A percentile compares a stretch with the other conserved stretches of the same genome.
These are phyloP conservation scores for Drosophila eohydei DNA, from an alignment of 2,888 invertebrate species.

Conservation along the genomic window DNA sequence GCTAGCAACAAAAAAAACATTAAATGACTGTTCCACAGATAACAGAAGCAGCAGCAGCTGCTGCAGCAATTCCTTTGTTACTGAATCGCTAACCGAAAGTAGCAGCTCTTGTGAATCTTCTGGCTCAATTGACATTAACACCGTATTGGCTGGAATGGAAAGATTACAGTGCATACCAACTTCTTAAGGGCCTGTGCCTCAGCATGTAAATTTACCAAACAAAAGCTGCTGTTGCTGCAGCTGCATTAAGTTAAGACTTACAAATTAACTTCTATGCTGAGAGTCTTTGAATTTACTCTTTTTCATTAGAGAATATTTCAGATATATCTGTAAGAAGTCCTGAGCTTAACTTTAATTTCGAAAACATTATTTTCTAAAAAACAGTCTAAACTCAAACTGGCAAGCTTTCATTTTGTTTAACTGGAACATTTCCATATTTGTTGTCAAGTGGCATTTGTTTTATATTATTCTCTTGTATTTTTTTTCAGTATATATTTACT, in stretches of 20 bases:
- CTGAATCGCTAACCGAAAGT: neutral
- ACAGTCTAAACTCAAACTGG: neutral
- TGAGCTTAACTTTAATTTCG: neutral
- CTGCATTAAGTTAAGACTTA: constrained; percentile 19
- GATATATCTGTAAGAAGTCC: neutral
- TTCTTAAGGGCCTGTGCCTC: constrained; percentile 14
- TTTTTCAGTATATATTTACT: constrained; percentile 9
- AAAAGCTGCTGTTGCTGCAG: constrained; percentile 17
- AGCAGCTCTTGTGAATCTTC: neutral
- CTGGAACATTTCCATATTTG: constrained; percentile 12
- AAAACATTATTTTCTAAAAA: neutral
- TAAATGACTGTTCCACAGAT: constrained; percentile 14
- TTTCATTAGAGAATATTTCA: neutral
- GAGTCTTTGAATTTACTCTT: neutral
- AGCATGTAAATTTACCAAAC: neutral
- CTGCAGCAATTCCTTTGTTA: neutral
- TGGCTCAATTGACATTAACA: neutral
- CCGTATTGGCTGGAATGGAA: too few species aligned
- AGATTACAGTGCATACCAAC: neutral
- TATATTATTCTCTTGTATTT: neutral
- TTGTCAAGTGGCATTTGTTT: constrained; percentile 5
- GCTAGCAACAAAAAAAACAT: neutral
- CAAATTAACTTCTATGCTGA: neutral
- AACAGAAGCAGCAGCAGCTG: neutral
- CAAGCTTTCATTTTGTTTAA: neutral